These are phyloP conservation scores for Myotis myotis DNA, from an alignment of 2,797 vertebrate species.

Conservation along the genomic window DNA sequence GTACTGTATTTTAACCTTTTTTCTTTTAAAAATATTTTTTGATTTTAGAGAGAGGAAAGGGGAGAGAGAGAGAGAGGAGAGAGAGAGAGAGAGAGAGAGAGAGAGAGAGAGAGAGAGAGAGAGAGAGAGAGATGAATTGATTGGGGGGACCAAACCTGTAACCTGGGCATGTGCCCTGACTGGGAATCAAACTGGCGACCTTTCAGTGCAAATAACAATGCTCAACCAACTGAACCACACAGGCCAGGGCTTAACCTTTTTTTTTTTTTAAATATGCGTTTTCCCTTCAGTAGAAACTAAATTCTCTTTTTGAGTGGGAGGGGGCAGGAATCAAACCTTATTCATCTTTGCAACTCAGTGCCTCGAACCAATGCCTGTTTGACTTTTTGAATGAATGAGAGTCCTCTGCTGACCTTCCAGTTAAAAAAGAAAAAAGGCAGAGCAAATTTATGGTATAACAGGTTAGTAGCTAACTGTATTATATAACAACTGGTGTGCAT, in stretches of 20 bases:
- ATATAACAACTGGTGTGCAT: conserved; percentile 14
- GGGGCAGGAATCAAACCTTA: background rate
- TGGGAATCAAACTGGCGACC: too few relatives aligned
- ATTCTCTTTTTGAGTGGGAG: background rate
- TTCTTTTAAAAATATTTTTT: background rate
- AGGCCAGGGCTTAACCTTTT: background rate
- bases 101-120: background rate
- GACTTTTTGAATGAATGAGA: background rate
- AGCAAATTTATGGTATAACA: conserved; percentile 19
- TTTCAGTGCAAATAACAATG: background rate
- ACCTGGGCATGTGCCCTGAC: background rate
- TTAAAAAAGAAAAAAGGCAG: conserved; percentile 38
- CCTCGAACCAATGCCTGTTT: background rate
- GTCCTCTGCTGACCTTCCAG: background rate
- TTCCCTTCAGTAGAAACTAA: background rate
- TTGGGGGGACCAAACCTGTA: background rate
- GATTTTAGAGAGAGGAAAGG: background rate
- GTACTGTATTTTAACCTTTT: background rate
- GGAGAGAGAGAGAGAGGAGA: background rate
- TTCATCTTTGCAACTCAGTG: background rate
- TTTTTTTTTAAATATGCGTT: background rate
- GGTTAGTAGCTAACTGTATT: conserved; percentile 2
- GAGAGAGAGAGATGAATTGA: too few relatives aligned
- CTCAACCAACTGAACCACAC: background rate
- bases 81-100: background rate